Percentiles rank a stretch among this genome's conserved stretches.
These are phyloP conservation scores for Cepphus grylle DNA, from an alignment of 2,113 vertebrate species.

Conservation along the genomic window DNA sequence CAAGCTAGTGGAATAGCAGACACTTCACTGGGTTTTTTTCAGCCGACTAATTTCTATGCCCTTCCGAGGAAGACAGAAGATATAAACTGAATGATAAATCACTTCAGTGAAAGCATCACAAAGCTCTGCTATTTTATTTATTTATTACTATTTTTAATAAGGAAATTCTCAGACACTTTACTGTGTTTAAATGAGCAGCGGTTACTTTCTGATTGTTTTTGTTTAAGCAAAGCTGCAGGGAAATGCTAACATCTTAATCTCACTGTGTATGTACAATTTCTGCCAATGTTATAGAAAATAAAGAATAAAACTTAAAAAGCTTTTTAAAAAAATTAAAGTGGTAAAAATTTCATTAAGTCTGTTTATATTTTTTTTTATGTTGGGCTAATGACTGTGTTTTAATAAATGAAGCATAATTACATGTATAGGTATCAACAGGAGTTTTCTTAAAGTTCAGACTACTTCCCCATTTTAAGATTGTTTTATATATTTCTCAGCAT, in stretches of 20 bases:
- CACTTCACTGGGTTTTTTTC: background rate
- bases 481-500: background rate
- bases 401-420: background rate
- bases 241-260: background rate
- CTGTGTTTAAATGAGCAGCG: constrained; percentile 61
- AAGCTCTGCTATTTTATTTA: background rate
- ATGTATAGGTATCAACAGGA: background rate
- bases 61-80: constrained; percentile 42
- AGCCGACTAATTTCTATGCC: constrained; percentile 44
- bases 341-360: background rate
- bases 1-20: background rate
- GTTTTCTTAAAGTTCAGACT: background rate
- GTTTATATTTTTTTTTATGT: background rate
- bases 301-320: background rate
- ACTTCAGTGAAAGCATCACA: background rate
- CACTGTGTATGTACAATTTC: background rate
- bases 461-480: background rate
- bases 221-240: constrained; percentile 33
- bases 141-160: constrained; percentile 48
- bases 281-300: background rate
- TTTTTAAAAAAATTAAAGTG: background rate
- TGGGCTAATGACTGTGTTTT: background rate
- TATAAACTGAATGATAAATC: constrained; percentile 40
- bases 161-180: constrained; percentile 53
- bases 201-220: constrained; percentile 57